These are phyloP conservation scores for Edolisoma coerulescens DNA, from an alignment of 2,113 vertebrate genomes.

Conservation along the genomic window DNA sequence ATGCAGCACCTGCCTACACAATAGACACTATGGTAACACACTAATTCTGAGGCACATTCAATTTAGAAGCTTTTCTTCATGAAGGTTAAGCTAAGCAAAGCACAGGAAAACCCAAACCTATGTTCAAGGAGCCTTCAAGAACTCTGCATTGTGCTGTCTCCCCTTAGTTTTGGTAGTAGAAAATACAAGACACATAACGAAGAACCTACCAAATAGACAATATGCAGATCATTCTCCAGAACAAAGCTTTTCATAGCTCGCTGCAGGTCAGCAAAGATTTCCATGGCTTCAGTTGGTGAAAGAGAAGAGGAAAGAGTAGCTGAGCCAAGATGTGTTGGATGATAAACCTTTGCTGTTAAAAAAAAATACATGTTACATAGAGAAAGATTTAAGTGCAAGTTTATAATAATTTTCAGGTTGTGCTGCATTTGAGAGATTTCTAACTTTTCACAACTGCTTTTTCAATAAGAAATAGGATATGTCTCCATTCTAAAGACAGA, in stretches of 20 bases:
- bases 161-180: not conserved
- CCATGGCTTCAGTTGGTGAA: slow-evolving; percentile 89
- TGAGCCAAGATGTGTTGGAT: slow-evolving; percentile 88
- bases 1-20: not conserved
- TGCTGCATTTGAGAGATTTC: not conserved
- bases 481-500: not conserved
- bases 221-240: slow-evolving; percentile 94
- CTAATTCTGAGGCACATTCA: not conserved
- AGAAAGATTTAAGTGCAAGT: not conserved
- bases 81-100: not conserved
- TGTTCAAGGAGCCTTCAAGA: not conserved
- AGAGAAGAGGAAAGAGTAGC: slow-evolving; percentile 95
- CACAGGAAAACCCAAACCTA: not conserved
- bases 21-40: not conserved
- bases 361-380: not conserved
- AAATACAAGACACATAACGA: not conserved
- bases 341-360: slow-evolving; percentile 78
- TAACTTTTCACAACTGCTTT: not conserved
- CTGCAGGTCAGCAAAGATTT: slow-evolving; percentile 96
- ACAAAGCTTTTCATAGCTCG: slow-evolving; percentile 98
- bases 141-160: not conserved
- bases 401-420: not conserved
- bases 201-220: slow-evolving; percentile 88
- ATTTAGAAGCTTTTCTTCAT: not conserved
- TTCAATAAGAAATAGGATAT: not conserved